Conservation (phyloP, 1,140 invertebrate genomes). For the Berghia stephanieae region DNA sequence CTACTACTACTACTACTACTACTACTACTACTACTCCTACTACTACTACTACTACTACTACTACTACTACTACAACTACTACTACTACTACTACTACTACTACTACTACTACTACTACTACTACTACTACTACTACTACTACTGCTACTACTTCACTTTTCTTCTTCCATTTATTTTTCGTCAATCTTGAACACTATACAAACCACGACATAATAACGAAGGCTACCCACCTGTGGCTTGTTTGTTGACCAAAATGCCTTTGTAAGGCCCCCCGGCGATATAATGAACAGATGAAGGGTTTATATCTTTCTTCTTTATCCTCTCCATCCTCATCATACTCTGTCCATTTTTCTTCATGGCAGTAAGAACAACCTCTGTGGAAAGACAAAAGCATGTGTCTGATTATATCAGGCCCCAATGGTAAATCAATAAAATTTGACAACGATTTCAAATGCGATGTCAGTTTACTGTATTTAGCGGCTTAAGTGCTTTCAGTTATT, state of each 20-base stretch:
- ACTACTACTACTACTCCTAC: no score
- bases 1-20: neutral
- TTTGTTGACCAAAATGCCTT: conserved; percentile 60
- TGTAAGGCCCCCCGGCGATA: conserved; percentile 57
- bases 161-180: conserved; percentile 1
- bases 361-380: conserved; percentile 59
- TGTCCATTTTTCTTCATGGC: conserved; percentile 52
- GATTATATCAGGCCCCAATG: neutral
- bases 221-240: conserved; percentile 44
- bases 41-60: no score
- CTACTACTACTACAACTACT: no score
- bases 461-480: neutral
- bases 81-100: no score
- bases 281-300: conserved; percentile 52
- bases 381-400: neutral
- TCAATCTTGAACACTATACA: no score
- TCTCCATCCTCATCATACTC: conserved; percentile 54
- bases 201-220: neutral
- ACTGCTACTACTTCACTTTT: neutral
- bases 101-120: no score
- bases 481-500: no score
- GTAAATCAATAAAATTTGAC: neutral
- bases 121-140: no score
- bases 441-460: neutral
- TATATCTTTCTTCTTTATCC: conserved; percentile 48